phyloP scores from a whole-genome alignment of 2,797 vertebrate species.

The Acanthiza pusilla region DNA sequence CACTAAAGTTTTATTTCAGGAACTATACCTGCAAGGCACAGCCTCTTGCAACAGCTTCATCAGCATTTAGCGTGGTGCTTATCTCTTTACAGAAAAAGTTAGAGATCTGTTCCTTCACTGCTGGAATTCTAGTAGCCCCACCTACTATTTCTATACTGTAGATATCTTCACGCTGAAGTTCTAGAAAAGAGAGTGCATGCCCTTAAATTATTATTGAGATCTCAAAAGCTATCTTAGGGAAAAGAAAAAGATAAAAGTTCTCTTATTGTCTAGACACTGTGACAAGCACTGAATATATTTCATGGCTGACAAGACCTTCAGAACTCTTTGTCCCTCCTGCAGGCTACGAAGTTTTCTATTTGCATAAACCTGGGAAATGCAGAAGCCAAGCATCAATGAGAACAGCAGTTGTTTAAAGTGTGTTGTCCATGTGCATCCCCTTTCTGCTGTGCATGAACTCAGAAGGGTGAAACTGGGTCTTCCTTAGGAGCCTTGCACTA shows the following conservation, averaged over 20 bases:
- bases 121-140: constrained; percentile 79
- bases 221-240: background rate
- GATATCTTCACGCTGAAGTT: constrained; percentile 78
- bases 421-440: background rate
- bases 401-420: background rate
- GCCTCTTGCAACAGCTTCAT: constrained; percentile 81
- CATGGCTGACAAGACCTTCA: background rate
- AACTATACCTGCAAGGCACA: constrained; percentile 78
- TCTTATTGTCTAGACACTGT: background rate
- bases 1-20: background rate
- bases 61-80: constrained; percentile 80
- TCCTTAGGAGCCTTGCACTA: background rate
- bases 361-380: background rate
- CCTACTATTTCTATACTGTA: constrained; percentile 81
- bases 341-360: background rate
- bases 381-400: background rate
- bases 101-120: constrained; percentile 77
- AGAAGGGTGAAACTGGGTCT: background rate
- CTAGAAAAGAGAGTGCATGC: constrained; percentile 60
- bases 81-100: constrained; percentile 80
- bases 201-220: background rate
- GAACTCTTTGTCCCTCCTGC: background rate
- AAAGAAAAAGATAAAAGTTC: background rate
- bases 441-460: background rate
- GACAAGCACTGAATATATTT: background rate